A percentile compares a stretch with the other conserved stretches of the same genome.
Evolutionary conservation across 2,888 invertebrate genomes (phyloP).

Genomic region (Incurvaria masculella): DNA sequence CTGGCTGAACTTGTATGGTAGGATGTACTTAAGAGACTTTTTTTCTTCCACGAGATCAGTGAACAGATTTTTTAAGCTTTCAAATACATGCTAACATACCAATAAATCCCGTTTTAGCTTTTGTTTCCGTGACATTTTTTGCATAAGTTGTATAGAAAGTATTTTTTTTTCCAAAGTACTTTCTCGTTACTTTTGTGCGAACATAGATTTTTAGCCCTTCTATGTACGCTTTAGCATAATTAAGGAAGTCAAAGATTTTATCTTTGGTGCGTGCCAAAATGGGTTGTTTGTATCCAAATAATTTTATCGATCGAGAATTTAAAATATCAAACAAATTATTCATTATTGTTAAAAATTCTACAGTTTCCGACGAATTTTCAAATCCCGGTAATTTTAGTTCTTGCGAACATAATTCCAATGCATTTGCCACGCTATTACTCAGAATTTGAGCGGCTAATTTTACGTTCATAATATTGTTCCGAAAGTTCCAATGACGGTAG

Average conservation of each 20-base stretch:
- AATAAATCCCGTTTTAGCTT: background rate
- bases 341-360: conserved; percentile 1
- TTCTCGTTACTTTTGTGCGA: background rate
- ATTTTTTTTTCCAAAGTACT: background rate
- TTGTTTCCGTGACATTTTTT: background rate
- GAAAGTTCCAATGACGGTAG: background rate
- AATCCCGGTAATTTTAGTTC: background rate
- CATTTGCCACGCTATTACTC: conserved; percentile 1
- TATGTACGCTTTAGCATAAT: background rate
- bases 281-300: background rate
- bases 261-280: background rate
- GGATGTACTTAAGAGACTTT: background rate
- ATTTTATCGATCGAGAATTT: background rate
- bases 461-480: conserved; percentile 1
- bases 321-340: background rate
- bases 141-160: background rate
- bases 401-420: conserved; percentile 1
- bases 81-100: background rate
- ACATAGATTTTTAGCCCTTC: background rate
- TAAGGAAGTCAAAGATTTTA: background rate
- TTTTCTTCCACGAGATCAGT: background rate
- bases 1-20: background rate
- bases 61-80: background rate
- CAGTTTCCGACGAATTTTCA: background rate
- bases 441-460: conserved; percentile 2